Base-by-base conservation (phyloP, 1,140 invertebrate genomes). In the Lycorma delicatula region DNA sequence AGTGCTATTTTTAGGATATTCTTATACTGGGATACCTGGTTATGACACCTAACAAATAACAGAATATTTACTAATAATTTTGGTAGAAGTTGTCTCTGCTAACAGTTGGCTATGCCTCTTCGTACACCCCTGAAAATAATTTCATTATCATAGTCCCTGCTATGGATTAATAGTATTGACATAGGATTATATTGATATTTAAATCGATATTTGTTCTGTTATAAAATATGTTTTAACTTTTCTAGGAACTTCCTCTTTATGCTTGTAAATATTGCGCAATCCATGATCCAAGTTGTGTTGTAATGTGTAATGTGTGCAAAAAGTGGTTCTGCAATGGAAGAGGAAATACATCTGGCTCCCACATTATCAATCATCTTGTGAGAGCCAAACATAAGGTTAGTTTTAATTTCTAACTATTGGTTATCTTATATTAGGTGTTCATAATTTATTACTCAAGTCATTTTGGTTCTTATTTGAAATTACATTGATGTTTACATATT, bases 301-400 rank as follows among this genome's bases (percentile, higher is more conserved):
- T 98, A 20, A 93, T 93, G 84, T 99, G 97, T 72, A 98, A 97
- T 72, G 82, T 92, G 36, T 98, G 97, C 70, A 95, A 96, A 65
- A 98, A 98, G 71, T 99, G 97, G 97, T 99, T 99, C 71, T 99
- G 97, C 72, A 99, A 99, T 81, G 95, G 95, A 5, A 81, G 95
- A 63, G 97, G 97, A 3, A 97, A 94, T 70, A 98, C 96, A 3
- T 95, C 93, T 13, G 97, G 96, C 1, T 97, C 95, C 49, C 97
- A 99, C 67, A 98, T 99, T 60, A 92, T 99, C 59, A 98, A 98
- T 73, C 97, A 99, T 76, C 76, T 99, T 65, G 97, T 99, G 16
- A 77, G 97, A 64, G 93, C 96, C 18, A 97, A 98, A 70, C 95
- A 98, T 68, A 98, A 98, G 70, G 74, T 74, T 65, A 2, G 41